Conservation (phyloP, 2,797 vertebrate genomes). For the Danio kyathit region DNA sequence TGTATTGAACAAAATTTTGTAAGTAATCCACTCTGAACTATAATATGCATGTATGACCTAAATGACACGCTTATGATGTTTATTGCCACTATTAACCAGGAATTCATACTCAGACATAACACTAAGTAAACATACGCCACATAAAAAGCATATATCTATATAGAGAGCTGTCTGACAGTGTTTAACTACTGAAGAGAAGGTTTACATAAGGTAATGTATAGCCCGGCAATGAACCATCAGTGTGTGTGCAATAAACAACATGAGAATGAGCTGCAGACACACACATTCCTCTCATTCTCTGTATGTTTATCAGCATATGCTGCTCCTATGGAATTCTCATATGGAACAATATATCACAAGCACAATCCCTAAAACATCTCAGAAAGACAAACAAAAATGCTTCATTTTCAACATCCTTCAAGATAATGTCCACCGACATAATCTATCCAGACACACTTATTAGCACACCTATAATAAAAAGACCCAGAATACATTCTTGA, state of each 20-base stretch:
- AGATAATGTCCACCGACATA: neutral
- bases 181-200: conserved; percentile 10
- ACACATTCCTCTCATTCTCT: conserved; percentile 14
- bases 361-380: neutral
- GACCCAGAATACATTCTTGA: neutral
- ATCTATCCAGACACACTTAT: neutral
- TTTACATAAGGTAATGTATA: conserved; percentile 36
- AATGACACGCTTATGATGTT: neutral
- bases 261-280: neutral
- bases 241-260: conserved; percentile 26
- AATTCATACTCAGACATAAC: neutral
- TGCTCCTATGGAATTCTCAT: conserved; percentile 10
- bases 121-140: neutral
- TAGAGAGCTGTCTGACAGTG: conserved; percentile 8
- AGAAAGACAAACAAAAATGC: conserved; percentile 10
- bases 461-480: neutral
- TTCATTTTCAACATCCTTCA: conserved; percentile 8
- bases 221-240: neutral
- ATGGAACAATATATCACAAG: conserved; percentile 15
- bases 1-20: too few relatives aligned
- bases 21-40: too few relatives aligned
- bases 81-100: neutral
- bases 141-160: neutral
- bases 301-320: conserved; percentile 25
- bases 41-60: neutral